Evolutionary conservation across 2,888 invertebrate genomes (phyloP), one percentile per base, ranked within the genome.

Genomic region (Platypus cylindrus): DNA sequence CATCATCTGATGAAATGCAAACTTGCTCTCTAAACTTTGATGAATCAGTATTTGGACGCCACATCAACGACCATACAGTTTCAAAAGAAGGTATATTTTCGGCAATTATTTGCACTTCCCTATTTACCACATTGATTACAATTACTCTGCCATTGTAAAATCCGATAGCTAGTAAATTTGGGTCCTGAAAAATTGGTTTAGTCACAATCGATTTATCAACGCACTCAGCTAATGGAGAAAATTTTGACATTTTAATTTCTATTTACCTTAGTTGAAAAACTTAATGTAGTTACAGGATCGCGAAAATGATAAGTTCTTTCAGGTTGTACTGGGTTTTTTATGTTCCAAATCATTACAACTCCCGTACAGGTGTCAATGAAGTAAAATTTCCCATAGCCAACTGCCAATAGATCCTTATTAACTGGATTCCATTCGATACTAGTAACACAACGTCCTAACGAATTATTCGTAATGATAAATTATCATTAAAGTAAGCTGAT

Each of bases 281-380:
- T 68, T 0, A 85, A 58, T 1, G 75, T 67, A 1, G 81, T 78
- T 0, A 84, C 70, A 0, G 81, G 71, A 29, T 68, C 63, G 0
- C 65, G 52, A 49, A 81, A 83, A 3, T 59, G 48, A 49, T 77
- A 83, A 4, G 66, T 52, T 40, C 80, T 66, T 55, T 84, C 85
- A 0, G 85, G 85, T 51, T 77, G 73, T 9, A 71, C 70, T 0
- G 84, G 84, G 57, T 85, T 86, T 59, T 87, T 79, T 2, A 78
- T 75, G 49, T 76, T 81, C 87, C 87, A 87, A 37, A 85, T 58
- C 46, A 77, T 70, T 1, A 86, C 67, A 22, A 76, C 51, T 0
- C 87, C 86, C 2, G 58, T 57, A n/a, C 60, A 60, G 1, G 61
- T 58, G 17, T 73, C 70, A 1, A 66, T 63, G 50, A 70, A 74